Conservation (phyloP, 2,113 vertebrate species). For the Neopipo cinnamomea region DNA sequence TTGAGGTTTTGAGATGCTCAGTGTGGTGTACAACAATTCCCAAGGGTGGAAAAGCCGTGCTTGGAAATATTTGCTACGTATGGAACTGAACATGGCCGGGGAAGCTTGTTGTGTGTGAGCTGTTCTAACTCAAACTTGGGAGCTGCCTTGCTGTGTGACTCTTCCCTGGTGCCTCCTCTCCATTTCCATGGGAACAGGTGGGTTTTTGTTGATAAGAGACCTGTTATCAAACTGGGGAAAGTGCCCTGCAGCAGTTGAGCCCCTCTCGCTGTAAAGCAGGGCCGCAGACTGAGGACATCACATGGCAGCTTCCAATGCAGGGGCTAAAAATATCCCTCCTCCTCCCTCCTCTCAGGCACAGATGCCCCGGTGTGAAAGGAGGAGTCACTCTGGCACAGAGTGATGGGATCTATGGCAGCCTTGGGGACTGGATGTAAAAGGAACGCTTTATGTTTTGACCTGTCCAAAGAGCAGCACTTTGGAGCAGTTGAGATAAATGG, state of each 20-base stretch:
- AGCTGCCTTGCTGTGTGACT: neutral
- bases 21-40: neutral
- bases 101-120: neutral
- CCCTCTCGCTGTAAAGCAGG: neutral
- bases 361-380: slow-evolving; percentile 27
- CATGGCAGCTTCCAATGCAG: slow-evolving; percentile 11
- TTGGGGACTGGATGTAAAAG: neutral
- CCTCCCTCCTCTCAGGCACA: neutral
- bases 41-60: neutral
- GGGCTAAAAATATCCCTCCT: slow-evolving; percentile 48
- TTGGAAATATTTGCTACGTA: fast-evolving
- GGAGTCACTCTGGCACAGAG: neutral
- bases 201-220: neutral
- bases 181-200: slow-evolving; percentile 22
- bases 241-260: neutral
- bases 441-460: neutral
- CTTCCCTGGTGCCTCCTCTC: neutral
- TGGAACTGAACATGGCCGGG: neutral
- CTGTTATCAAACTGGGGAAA: neutral
- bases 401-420: neutral
- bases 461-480: neutral
- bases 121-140: neutral
- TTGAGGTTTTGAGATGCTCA: neutral
- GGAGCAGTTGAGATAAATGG: neutral
- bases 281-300: neutral